Evolutionary conservation across 2,888 invertebrate species (phyloP).

Genomic region (Cheilosia pagana): DNA sequence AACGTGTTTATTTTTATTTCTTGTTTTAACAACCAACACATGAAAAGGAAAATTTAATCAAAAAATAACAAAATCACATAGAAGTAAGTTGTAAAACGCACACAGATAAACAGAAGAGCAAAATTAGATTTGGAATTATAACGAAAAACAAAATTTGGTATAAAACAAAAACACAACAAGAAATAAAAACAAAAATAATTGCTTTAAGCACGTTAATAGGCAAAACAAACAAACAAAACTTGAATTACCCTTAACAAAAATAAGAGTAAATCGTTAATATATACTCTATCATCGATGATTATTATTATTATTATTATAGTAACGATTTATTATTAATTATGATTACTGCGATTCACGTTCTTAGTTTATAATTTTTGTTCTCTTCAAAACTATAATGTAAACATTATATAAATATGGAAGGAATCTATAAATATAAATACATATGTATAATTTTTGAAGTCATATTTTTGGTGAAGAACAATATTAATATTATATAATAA

Average conservation of each 20-base stretch:
- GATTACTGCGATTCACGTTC: constrained; percentile 59
- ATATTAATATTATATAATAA: constrained; percentile 70
- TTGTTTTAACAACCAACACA: neutral
- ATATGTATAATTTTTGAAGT: constrained; percentile 71
- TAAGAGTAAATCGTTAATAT: constrained; percentile 62
- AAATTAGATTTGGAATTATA: constrained; percentile 57
- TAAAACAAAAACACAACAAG: constrained; percentile 54
- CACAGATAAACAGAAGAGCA: constrained; percentile 50
- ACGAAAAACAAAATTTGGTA: constrained; percentile 39
- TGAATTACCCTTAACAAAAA: constrained; percentile 60
- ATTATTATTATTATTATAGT: constrained; percentile 63
- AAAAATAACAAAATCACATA: constrained; percentile 28
- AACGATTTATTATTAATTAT: constrained; percentile 64
- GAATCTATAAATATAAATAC: constrained; percentile 47
- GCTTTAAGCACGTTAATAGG: constrained; percentile 63
- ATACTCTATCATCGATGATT: constrained; percentile 70
- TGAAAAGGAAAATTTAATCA: neutral
- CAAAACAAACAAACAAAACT: constrained; percentile 76
- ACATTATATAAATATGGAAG: constrained; percentile 70
- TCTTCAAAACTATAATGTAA: constrained; percentile 74
- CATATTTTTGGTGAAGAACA: constrained; percentile 74
- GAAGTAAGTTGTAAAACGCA: constrained; percentile 62
- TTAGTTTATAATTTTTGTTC: constrained; percentile 62
- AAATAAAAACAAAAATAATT: constrained; percentile 43
- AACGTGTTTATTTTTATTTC: neutral